Conservation (phyloP, 2,888 invertebrate genomes). For the Rhamnusium bicolor region DNA sequence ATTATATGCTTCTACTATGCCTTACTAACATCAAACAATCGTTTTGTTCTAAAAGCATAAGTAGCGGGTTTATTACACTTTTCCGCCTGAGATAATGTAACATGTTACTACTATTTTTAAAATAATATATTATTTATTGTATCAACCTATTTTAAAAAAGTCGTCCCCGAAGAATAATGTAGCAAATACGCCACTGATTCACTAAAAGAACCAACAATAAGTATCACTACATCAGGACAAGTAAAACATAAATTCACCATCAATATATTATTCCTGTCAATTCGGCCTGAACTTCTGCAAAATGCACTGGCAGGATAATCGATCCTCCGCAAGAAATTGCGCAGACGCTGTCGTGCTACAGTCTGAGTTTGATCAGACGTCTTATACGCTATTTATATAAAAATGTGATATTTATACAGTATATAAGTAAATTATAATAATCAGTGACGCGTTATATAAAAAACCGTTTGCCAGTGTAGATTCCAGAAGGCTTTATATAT, state of each 20-base stretch:
- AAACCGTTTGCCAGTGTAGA: conserved; percentile 20
- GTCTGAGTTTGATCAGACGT: conserved; percentile 16
- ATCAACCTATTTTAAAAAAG: no score
- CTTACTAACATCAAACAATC: no score
- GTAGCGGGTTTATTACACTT: no score
- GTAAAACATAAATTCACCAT: conserved; percentile 15
- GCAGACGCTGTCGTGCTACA: conserved; percentile 5
- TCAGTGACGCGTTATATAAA: conserved; percentile 19
- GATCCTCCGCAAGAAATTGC: conserved; percentile 29
- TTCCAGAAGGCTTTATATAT: neutral
- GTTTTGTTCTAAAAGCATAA: no score
- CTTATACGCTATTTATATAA: conserved; percentile 28
- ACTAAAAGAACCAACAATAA: neutral
- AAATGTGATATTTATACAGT: conserved; percentile 39
- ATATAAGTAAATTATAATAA: conserved; percentile 23
- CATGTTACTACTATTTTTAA: no score
- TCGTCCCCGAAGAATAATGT: neutral
- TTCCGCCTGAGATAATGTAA: no score
- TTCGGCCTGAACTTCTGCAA: conserved; percentile 17
- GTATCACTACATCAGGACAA: conserved; percentile 20
- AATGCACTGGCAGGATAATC: conserved; percentile 31
- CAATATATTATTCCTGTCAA: conserved; percentile 25
- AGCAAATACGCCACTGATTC: conserved; percentile 5
- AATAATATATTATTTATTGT: no score
- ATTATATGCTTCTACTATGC: no score